phyloP scores from a whole-genome alignment of 35 echinoderm and acorn worm species.

The Chiridota heheva region DNA sequence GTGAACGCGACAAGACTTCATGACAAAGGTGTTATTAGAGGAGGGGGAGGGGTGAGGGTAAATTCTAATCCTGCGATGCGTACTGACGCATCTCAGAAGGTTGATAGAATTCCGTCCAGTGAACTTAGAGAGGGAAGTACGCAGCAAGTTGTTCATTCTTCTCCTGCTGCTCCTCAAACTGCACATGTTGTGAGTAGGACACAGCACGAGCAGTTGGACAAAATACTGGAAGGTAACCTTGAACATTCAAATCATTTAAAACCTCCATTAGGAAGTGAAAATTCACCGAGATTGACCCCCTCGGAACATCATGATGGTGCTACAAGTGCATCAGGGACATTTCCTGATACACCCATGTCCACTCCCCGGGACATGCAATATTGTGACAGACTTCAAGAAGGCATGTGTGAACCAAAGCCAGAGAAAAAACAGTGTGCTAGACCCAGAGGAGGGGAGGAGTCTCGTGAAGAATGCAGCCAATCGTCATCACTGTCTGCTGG shows the following conservation, averaged over 20 bases:
- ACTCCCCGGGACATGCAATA: constrained; percentile 22
- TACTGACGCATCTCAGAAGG: too few species aligned
- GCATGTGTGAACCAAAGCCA: neutral
- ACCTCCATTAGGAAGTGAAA: neutral
- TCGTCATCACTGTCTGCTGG: constrained; percentile 79
- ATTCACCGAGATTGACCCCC: constrained; percentile 12
- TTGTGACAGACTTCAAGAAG: constrained; percentile 14
- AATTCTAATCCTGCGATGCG: too few species aligned
- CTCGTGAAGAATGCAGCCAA: constrained; percentile 68
- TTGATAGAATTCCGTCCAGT: too few species aligned
- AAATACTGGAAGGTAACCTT: neutral
- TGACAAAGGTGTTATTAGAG: neutral
- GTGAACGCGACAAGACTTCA: constrained; percentile 4
- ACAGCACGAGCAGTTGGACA: neutral
- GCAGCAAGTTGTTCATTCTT: too few species aligned
- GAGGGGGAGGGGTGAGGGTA: too few species aligned
- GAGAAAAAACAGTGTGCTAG: neutral
- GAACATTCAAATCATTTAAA: neutral
- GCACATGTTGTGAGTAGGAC: constrained; percentile 11
- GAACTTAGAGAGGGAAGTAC: too few species aligned
- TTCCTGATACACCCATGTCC: constrained; percentile 60
- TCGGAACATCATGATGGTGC: constrained; percentile 22
- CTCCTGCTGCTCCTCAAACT: too few species aligned
- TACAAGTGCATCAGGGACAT: constrained; percentile 66
- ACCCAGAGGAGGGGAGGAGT: constrained; percentile 12